A percentile compares a stretch with the other conserved stretches of the same genome.
phyloP scores from a whole-genome alignment of 1,140 invertebrate species.

The Stegodyphus dumicola region DNA sequence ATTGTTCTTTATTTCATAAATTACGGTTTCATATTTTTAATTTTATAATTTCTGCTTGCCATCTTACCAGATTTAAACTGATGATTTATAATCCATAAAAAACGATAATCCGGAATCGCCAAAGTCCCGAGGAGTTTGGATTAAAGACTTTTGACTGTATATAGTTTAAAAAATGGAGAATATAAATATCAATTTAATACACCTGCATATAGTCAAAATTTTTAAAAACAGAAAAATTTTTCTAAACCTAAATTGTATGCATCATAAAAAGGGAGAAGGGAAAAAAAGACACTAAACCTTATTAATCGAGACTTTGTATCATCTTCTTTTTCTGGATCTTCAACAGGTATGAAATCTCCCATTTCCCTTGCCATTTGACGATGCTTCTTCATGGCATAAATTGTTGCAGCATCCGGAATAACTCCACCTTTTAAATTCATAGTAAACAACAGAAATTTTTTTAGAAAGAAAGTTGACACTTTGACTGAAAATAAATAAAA shows the following conservation, averaged over 20 bases:
- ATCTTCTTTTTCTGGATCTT: conserved; percentile 72
- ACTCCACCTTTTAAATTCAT: conserved; percentile 75
- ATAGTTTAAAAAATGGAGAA: too few relatives aligned
- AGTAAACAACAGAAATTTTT: neutral
- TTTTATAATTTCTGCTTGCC: too few relatives aligned
- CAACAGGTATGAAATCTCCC: conserved; percentile 83
- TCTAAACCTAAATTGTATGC: neutral
- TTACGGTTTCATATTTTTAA: too few relatives aligned
- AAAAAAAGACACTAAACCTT: conserved; percentile 64
- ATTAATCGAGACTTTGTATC: conserved; percentile 67
- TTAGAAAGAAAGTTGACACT: neutral
- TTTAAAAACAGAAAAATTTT: neutral
- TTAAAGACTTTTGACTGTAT: too few relatives aligned
- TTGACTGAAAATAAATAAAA: too few relatives aligned
- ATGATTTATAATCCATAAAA: too few relatives aligned
- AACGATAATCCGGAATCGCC: too few relatives aligned
- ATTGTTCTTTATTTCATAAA: too few relatives aligned
- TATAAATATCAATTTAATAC: neutral
- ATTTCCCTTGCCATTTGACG: conserved; percentile 83
- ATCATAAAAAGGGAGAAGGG: neutral
- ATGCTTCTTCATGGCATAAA: conserved; percentile 92
- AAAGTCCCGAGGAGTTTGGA: too few relatives aligned
- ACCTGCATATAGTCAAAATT: neutral
- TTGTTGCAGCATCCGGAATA: conserved; percentile 96
- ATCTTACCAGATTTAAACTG: too few relatives aligned